Evolutionary conservation across 2,888 invertebrate species (phyloP).

Genomic region (Stegophylla sp.): DNA sequence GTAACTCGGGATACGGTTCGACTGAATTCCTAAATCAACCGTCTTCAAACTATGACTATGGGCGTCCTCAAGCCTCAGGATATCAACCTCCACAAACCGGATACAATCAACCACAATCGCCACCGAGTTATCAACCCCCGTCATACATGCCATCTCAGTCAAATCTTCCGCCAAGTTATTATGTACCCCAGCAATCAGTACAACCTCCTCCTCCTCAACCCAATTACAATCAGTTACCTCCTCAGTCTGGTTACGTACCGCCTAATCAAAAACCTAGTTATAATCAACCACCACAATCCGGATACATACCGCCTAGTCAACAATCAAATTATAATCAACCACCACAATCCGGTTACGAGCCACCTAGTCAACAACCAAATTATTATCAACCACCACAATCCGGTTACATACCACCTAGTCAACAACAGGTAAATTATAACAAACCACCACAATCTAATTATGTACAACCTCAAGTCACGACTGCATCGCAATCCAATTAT

Average conservation of each 20-base stretch:
- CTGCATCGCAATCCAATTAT: constrained; percentile 50
- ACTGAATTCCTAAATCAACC: constrained; percentile 24
- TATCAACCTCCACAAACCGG: constrained; percentile 19
- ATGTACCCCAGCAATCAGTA: constrained; percentile 51
- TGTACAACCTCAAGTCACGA: background rate
- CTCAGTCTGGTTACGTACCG: constrained; percentile 18
- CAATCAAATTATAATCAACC: constrained; percentile 40
- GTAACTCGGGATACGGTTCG: constrained; percentile 36
- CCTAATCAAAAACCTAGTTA: constrained; percentile 28
- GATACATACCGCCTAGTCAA: background rate
- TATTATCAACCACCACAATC: constrained; percentile 40
- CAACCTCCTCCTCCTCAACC: constrained; percentile 19
- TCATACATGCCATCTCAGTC: constrained; percentile 26
- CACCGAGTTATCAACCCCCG: constrained; percentile 44
- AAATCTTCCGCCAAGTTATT: constrained; percentile 45
- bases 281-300: constrained; percentile 39
- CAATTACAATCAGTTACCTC: constrained; percentile 32
- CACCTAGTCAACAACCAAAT: constrained; percentile 24
- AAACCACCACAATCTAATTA: constrained; percentile 32
- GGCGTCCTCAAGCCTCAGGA: constrained; percentile 34
- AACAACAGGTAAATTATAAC: constrained; percentile 58
- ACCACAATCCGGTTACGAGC: constrained; percentile 28
- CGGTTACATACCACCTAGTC: constrained; percentile 44
- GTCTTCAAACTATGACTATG: constrained; percentile 44
- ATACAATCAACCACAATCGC: constrained; percentile 36